Evolutionary conservation across 1,140 invertebrate genomes (phyloP).

Genomic region (Coelopa frigida): DNA sequence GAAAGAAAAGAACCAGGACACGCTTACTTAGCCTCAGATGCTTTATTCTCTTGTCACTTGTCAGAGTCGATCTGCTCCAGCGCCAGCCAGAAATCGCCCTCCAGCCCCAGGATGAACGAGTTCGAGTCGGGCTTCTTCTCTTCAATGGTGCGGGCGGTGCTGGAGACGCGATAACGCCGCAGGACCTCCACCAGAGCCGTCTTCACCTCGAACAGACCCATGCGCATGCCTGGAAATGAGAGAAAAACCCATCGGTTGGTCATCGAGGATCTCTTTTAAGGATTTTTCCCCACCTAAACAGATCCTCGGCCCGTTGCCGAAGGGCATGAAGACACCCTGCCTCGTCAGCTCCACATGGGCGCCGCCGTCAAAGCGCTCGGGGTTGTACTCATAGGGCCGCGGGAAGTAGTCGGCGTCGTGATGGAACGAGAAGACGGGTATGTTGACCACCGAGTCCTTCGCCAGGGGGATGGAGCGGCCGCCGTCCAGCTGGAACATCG

Average conservation of each 20-base stretch:
- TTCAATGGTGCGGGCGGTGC: background rate
- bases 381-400: constrained; percentile 63
- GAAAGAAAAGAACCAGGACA: too few species aligned
- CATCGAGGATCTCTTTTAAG: too few species aligned
- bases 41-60: too few species aligned
- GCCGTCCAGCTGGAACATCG: constrained; percentile 19
- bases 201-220: constrained; percentile 1
- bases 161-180: constrained; percentile 1
- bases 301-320: constrained; percentile 37
- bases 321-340: constrained; percentile 29
- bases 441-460: constrained; percentile 49
- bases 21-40: too few species aligned
- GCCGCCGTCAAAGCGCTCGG: constrained; percentile 52
- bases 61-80: too few species aligned
- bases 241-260: background rate
- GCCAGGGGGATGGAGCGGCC: constrained; percentile 18
- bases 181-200: constrained; percentile 1
- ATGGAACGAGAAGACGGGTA: constrained; percentile 54
- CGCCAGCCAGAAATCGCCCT: constrained; percentile 3
- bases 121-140: constrained; percentile 1
- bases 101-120: constrained; percentile 2
- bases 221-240: constrained; percentile 2
- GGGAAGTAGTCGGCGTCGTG: constrained; percentile 59
- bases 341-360: constrained; percentile 21
- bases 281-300: constrained; percentile 26